A percentile compares a stretch with the other conserved stretches of the same genome.
Evolutionary conservation across 30 jellyfish, hydroid and myxozoan genomes (phyloP).

Genomic region (Aurelia sp.): DNA sequence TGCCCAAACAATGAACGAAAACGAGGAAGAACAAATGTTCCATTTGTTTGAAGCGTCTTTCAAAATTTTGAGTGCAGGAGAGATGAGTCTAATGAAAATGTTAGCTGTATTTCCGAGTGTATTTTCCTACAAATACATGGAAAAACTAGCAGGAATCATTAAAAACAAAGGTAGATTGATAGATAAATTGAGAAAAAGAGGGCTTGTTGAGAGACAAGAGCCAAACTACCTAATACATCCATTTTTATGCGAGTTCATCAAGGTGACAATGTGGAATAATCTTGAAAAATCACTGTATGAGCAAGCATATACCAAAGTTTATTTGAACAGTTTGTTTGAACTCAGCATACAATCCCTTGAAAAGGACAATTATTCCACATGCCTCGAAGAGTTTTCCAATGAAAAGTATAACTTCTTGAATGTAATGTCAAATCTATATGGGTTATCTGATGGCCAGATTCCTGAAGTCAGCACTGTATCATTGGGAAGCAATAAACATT

Average conservation of each 20-base stretch:
- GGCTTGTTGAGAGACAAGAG: neutral
- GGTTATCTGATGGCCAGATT: neutral
- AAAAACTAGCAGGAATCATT: neutral
- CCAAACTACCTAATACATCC: constrained; percentile 17
- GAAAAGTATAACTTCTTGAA: constrained; percentile 26
- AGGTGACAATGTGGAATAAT: neutral
- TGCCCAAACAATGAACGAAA: neutral
- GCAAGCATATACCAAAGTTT: neutral
- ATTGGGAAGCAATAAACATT: neutral
- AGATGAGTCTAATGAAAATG: neutral
- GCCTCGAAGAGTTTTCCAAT: constrained; percentile 15
- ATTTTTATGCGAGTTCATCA: constrained; percentile 2
- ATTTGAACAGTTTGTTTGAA: neutral
- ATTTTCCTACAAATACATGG: constrained; percentile 16
- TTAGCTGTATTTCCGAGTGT: constrained; percentile 53
- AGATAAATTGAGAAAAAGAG: neutral
- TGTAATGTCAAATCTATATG: constrained; percentile 10
- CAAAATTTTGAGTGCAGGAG: neutral
- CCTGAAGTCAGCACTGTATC: neutral
- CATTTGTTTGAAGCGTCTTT: constrained; percentile 1
- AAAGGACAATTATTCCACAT: constrained; percentile 14
- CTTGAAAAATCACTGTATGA: neutral
- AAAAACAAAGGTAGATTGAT: neutral
- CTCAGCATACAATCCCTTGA: constrained; percentile 19
- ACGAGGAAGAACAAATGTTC: neutral